Conservation (phyloP, 2,113 vertebrate genomes). For the Cyphomyrus discorhynchus region DNA sequence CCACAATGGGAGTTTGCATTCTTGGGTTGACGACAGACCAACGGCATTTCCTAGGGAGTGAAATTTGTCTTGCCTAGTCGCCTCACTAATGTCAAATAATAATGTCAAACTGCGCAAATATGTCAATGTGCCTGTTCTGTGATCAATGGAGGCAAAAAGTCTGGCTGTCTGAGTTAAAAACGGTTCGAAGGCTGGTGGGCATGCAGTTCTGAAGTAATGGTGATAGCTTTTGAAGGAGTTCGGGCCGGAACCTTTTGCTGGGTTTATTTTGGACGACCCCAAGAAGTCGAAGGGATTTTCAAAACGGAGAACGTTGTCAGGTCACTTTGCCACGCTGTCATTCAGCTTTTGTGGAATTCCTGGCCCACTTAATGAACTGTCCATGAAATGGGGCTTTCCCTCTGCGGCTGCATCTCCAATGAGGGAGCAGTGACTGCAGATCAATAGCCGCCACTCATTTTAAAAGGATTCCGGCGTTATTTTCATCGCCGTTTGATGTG, state of each 20-base stretch:
- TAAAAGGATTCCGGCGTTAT: neutral
- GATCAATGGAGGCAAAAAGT: neutral
- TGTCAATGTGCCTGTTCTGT: neutral
- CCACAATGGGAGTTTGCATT: neutral
- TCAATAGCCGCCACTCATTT: constrained; percentile 7
- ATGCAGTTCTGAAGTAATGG: neutral
- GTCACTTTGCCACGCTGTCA: neutral
- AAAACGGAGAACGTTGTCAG: neutral
- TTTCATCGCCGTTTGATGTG: constrained; percentile 6
- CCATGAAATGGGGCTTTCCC: neutral
- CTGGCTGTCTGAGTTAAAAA: neutral
- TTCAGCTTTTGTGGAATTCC: neutral
- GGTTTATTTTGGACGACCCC: neutral
- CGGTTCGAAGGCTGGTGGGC: neutral
- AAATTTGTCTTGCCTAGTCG: neutral
- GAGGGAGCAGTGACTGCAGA: neutral
- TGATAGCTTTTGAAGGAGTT: neutral
- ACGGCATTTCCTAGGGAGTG: neutral
- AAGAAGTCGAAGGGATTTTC: neutral
- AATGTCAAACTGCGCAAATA: neutral
- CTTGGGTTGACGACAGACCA: neutral
- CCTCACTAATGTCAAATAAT: neutral
- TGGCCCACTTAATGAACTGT: neutral
- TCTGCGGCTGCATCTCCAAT: neutral
- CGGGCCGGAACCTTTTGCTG: neutral